phyloP scores from a whole-genome alignment of 2,113 vertebrate species.

The Thamnophis sirtalis region DNA sequence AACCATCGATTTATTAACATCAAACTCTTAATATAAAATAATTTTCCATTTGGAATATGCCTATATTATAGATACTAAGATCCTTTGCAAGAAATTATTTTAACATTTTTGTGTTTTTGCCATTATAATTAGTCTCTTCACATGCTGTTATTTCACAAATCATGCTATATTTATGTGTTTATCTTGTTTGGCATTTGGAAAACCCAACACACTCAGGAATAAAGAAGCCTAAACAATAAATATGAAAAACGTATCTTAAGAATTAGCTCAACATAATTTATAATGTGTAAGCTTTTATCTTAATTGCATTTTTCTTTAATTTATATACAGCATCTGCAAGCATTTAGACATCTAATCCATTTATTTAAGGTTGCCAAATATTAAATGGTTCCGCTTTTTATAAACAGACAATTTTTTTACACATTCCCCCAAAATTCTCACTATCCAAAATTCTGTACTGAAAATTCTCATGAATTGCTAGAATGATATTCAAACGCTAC shows the following conservation, averaged over 20 bases:
- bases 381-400: not conserved
- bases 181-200: not conserved
- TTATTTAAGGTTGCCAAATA: not conserved
- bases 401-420: not conserved
- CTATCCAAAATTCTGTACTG: not conserved
- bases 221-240: not conserved
- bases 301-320: not conserved
- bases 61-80: not conserved
- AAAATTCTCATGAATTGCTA: not conserved
- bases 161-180: not conserved
- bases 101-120: not conserved
- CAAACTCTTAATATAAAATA: not conserved
- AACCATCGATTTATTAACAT: not conserved
- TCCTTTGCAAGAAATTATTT: not conserved
- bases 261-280: not conserved
- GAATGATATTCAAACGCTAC: constrained; percentile 6
- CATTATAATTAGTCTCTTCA: not conserved
- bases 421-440: not conserved
- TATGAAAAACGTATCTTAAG: not conserved
- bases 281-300: not conserved
- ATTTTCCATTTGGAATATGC: not conserved
- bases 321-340: too few species aligned
- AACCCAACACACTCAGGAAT: not conserved
- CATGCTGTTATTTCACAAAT: not conserved
- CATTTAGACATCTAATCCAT: not conserved